phyloP scores from a whole-genome alignment of 1,140 invertebrate genomes.

The Adoxophyes honmai region DNA sequence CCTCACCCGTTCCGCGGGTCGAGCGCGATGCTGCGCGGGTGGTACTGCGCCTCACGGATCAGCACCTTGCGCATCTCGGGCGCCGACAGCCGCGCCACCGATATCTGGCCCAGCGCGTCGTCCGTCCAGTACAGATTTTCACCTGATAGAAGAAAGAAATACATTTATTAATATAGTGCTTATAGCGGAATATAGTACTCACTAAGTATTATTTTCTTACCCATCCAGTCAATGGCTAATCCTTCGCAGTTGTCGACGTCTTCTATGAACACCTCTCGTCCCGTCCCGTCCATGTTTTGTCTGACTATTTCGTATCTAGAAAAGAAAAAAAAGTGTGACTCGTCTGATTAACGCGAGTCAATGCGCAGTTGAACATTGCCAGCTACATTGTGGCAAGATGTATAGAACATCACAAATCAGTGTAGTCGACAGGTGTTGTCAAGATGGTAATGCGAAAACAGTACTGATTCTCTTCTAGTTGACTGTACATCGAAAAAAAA shows the following conservation, averaged over 20 bases:
- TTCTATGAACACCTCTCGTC: slow-evolving; percentile 80
- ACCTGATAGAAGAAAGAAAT: slow-evolving; percentile 43
- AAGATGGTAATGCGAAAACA: too few species aligned
- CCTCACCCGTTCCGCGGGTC: slow-evolving; percentile 80
- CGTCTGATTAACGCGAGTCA: too few species aligned
- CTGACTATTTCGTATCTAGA: slow-evolving; percentile 82
- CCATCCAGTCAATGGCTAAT: slow-evolving; percentile 88
- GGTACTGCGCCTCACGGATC: slow-evolving; percentile 72
- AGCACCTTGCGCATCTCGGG: slow-evolving; percentile 76
- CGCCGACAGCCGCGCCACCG: slow-evolving; percentile 79
- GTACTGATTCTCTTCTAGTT: too few species aligned
- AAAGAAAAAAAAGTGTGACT: too few species aligned
- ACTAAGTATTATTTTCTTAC: too few species aligned
- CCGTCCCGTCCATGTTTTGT: slow-evolving; percentile 86
- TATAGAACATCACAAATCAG: too few species aligned
- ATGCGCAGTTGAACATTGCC: too few species aligned
- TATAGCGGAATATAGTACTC: too few species aligned
- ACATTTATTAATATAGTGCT: too few species aligned
- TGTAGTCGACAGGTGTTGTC: too few species aligned
- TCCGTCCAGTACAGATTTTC: slow-evolving; percentile 91
- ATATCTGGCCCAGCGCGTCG: slow-evolving; percentile 79
- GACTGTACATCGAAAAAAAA: too few species aligned
- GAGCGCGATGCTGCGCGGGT: slow-evolving; percentile 83
- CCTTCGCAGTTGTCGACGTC: slow-evolving; percentile 84
- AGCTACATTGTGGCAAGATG: too few species aligned